Percentiles rank a stretch among this genome's conserved stretches.
These are phyloP conservation scores for Acanthopagrus latus DNA, from an alignment of 2,797 vertebrate species.

Conservation along the genomic window DNA sequence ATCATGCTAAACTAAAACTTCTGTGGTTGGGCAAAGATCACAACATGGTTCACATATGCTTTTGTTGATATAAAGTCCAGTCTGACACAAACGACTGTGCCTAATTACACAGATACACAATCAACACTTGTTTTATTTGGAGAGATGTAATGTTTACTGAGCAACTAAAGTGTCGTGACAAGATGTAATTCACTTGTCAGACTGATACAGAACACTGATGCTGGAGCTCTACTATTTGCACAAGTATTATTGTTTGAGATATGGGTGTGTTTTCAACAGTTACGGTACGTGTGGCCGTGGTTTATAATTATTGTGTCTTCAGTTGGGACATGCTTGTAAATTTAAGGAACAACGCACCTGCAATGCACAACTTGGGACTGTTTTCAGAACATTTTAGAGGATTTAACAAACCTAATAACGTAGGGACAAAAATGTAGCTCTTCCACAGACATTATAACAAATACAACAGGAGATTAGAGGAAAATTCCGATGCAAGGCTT, in stretches of 20 bases:
- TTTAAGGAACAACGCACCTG: neutral
- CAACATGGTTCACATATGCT: neutral
- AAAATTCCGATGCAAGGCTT: neutral
- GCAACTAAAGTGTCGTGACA: neutral
- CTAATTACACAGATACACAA: neutral
- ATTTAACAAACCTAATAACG: neutral
- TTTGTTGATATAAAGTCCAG: neutral
- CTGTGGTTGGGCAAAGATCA: neutral
- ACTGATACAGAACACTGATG: neutral
- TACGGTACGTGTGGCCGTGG: neutral
- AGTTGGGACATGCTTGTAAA: neutral
- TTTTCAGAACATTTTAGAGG: neutral
- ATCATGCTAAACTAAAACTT: neutral
- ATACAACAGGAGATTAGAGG: neutral
- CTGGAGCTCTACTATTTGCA: neutral
- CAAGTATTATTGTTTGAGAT: neutral
- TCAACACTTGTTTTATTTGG: neutral
- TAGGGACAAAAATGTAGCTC: neutral
- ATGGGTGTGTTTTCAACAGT: neutral
- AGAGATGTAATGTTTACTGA: slow-evolving; percentile 10
- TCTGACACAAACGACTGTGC: neutral
- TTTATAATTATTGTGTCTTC: neutral
- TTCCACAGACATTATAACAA: neutral
- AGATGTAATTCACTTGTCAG: neutral
- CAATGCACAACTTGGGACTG: too few relatives aligned